Base-by-base conservation (phyloP, 2,888 invertebrate genomes). In the Drosophila kokeensis region DNA sequence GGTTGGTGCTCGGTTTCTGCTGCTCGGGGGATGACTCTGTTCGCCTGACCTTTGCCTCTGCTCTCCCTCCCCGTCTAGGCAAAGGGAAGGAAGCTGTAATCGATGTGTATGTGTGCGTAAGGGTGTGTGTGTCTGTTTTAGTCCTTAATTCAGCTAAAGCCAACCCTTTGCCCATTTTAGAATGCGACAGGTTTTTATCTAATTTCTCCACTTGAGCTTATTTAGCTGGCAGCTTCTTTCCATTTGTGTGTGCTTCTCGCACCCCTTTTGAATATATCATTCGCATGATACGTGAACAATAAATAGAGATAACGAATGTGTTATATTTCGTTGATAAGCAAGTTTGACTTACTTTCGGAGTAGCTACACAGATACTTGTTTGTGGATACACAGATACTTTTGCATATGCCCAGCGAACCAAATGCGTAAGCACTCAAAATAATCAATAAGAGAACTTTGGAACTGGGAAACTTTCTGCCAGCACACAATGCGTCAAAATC, bases 201-300 rank as follows among this genome's bases (percentile, higher is more conserved):
- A 89, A 87, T 90, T 87, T 87, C 90, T 87, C 87, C 87, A 81
- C 89, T 86, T 88, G 69, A 73, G 73, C 81, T 84, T 81, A 72
- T 81, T 80, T 68, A 54, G 64, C 73, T 74, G 58, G 40, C 49
- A 63, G 65, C 42, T 49, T 67, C 58, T 42, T 50, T 70, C n/a
- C 67, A 42, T 64, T 36, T 67, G 67, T 38, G 40, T 64, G 45
- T 55, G 52, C 32, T n/a, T 21, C 27, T 59, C 36, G 6, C 34
- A 24, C 30, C 18, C 18, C 32, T 21, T 32, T 15, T 36, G 15
- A 11, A 40, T 24, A 24, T 55, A 36, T 49, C 32, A 42, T 34
- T 55, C 55, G 42, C 45, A 72, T 45, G 48, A 63, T 38, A 60
- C 64, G 54, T 59, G 65, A 66, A 73, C 71, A 65, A 70, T 72